A percentile compares a stretch with the other conserved stretches of the same genome.
Evolutionary conservation across 2,113 vertebrate species (phyloP).

Genomic region (Spea multiplicata): DNA sequence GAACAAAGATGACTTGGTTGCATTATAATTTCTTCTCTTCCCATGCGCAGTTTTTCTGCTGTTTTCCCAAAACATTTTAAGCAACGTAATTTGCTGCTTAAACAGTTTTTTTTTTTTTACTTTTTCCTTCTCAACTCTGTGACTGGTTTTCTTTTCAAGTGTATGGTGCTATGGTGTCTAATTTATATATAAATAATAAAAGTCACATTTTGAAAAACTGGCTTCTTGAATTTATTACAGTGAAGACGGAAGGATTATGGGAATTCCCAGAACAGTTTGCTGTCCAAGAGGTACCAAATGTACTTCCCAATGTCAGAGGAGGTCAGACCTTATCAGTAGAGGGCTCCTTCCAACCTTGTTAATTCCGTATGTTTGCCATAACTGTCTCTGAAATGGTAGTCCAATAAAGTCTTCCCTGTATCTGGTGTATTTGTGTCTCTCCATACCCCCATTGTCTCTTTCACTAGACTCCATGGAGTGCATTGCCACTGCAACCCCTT

Average conservation of each 20-base stretch:
- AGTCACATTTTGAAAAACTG: conserved; percentile 38
- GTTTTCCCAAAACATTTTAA: conserved; percentile 13
- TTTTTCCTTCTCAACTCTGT: conserved; percentile 19
- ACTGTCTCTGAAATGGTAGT: no score
- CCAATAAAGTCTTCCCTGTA: no score
- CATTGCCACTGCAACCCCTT: no score
- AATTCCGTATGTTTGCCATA: no score
- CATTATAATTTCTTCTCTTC: conserved; percentile 28
- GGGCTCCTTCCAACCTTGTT: no score
- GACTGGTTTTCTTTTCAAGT: conserved; percentile 41
- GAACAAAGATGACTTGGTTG: conserved; percentile 26
- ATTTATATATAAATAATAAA: conserved; percentile 48
- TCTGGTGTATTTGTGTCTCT: no score
- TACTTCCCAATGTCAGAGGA: no score
- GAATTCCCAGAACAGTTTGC: no score
- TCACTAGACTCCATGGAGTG: no score
- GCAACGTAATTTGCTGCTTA: conserved; percentile 29
- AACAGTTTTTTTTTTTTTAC: conserved; percentile 14
- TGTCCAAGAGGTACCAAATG: no score
- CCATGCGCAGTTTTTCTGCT: conserved; percentile 16
- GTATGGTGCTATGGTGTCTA: conserved; percentile 48
- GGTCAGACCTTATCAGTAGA: no score
- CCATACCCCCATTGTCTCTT: no score
- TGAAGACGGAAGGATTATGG: background rate
- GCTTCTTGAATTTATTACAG: background rate